Conservation (phyloP, 2,113 vertebrate genomes). For the Pseudolaguvia tuberculata region DNA sequence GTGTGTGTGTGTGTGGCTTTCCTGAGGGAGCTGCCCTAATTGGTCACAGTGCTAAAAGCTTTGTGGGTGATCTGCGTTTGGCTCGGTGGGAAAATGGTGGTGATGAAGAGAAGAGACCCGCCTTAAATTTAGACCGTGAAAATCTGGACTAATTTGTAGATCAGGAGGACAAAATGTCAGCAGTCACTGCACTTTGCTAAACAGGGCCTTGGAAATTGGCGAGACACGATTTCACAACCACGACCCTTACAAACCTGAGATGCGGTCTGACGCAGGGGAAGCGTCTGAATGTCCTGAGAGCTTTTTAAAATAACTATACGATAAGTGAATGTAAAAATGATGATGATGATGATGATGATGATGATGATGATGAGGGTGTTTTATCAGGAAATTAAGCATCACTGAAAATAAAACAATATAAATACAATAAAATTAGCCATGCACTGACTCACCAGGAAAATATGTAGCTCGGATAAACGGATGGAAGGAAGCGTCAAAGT, state of each 20-base stretch:
- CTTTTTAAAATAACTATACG: neutral
- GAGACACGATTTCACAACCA: constrained; percentile 59
- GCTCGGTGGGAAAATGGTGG: constrained; percentile 79
- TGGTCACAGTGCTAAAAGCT: constrained; percentile 77
- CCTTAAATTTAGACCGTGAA: constrained; percentile 84
- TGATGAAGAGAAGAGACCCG: constrained; percentile 74
- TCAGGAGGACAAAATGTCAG: constrained; percentile 83
- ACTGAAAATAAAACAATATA: too few relatives aligned
- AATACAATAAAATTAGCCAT: neutral
- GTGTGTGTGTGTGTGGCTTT: constrained; percentile 69
- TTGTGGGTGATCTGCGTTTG: constrained; percentile 68
- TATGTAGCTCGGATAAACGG: constrained; percentile 89
- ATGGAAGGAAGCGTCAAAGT: constrained; percentile 86
- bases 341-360: neutral
- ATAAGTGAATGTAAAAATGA: neutral
- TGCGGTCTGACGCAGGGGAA: neutral
- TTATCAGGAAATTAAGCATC: neutral
- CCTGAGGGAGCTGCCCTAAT: constrained; percentile 73
- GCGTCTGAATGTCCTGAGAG: neutral
- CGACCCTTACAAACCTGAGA: neutral
- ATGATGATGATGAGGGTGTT: too few relatives aligned
- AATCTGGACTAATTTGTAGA: constrained; percentile 86
- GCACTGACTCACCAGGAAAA: constrained; percentile 80
- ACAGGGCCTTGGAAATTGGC: constrained; percentile 83
- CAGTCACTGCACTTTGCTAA: constrained; percentile 80